Evolutionary conservation across 2,113 vertebrate species (phyloP).

Genomic region (Serinus canaria): DNA sequence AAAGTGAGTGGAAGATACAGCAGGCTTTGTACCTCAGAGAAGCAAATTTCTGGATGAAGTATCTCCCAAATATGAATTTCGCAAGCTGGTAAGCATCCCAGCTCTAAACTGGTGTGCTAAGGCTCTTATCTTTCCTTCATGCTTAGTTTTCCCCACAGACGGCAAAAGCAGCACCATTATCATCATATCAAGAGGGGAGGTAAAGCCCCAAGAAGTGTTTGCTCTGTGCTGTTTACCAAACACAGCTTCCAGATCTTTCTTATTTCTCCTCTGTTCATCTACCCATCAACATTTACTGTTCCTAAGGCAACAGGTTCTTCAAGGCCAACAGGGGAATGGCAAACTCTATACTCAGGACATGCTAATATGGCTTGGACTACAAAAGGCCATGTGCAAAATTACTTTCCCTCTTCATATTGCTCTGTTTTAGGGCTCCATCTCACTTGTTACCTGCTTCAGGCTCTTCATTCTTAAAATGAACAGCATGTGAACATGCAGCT

Average conservation of each 20-base stretch:
- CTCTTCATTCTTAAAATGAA: neutral
- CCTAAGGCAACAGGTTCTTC: neutral
- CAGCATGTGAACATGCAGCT: neutral
- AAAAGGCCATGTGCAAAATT: neutral
- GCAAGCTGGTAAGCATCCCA: neutral
- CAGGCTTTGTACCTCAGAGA: neutral
- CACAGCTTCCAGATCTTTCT: neutral
- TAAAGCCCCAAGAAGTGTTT: neutral
- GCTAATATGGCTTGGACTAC: neutral
- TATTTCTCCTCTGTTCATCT: neutral
- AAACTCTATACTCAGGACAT: neutral
- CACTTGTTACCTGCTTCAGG: neutral
- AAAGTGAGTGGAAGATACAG: neutral
- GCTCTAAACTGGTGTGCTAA: neutral
- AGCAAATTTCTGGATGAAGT: neutral
- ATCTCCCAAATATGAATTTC: neutral
- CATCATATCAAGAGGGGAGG: neutral
- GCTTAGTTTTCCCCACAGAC: neutral
- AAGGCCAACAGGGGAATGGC: neutral
- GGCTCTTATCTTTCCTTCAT: neutral
- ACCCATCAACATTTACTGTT: neutral
- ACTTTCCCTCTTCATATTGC: neutral
- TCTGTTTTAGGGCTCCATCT: neutral
- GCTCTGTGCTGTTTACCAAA: neutral
- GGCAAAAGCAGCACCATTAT: neutral